These are phyloP conservation scores for Meteorus sp. DNA, from an alignment of 1,140 invertebrate species.

Conservation along the genomic window DNA sequence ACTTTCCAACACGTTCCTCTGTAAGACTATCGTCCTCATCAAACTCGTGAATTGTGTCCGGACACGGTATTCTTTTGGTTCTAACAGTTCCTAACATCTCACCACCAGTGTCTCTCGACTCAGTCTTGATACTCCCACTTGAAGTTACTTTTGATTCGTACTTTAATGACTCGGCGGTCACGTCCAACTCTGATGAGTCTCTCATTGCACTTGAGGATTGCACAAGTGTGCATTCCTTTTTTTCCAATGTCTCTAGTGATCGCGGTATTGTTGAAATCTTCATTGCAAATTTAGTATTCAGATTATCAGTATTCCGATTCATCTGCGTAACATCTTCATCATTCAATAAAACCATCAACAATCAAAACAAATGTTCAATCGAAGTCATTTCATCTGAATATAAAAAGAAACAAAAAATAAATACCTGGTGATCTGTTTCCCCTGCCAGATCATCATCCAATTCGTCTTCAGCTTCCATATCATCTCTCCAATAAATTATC, in stretches of 20 bases:
- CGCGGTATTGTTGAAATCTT: slow-evolving; percentile 51
- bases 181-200: slow-evolving; percentile 2
- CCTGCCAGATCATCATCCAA: slow-evolving; percentile 50
- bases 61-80: slow-evolving; percentile 41
- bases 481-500: slow-evolving; percentile 37
- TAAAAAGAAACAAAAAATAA: slow-evolving; percentile 21
- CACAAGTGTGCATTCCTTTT: slow-evolving; percentile 43
- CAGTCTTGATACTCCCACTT: slow-evolving; percentile 42
- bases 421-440: slow-evolving; percentile 44
- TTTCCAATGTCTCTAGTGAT: slow-evolving; percentile 44
- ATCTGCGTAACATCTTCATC: slow-evolving; percentile 30
- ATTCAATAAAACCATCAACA: neutral
- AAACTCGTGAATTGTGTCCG: slow-evolving; percentile 45
- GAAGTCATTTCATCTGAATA: neutral
- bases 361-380: neutral
- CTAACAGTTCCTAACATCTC: slow-evolving; percentile 38
- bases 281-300: slow-evolving; percentile 44
- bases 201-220: slow-evolving; percentile 29
- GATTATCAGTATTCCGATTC: slow-evolving; percentile 47
- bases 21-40: slow-evolving; percentile 49
- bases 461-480: slow-evolving; percentile 56
- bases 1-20: slow-evolving; percentile 51
- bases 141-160: slow-evolving; percentile 47
- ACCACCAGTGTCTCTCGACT: slow-evolving; percentile 34
- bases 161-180: slow-evolving; percentile 20